A percentile compares a stretch with the other conserved stretches of the same genome.
phyloP scores from a whole-genome alignment of 2,113 vertebrate species.

The Sceloporus tristichus region DNA sequence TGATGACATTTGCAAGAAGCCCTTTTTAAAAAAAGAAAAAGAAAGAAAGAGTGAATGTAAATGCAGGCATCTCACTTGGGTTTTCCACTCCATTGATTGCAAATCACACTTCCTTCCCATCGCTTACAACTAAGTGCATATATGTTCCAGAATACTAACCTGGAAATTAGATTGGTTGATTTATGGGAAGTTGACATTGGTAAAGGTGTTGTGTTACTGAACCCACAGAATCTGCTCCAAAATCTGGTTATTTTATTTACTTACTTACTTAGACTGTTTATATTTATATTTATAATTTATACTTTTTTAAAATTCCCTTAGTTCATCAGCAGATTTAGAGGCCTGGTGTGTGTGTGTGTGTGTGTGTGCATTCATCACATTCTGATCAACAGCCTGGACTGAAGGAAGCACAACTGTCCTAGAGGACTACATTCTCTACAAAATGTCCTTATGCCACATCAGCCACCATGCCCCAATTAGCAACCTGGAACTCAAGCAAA shows the following conservation, averaged over 20 bases:
- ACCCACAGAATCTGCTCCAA: background rate
- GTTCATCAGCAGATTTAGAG: background rate
- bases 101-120: slow-evolving; percentile 11
- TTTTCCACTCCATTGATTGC: background rate
- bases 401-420: background rate
- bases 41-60: slow-evolving; percentile 9
- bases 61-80: background rate
- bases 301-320: background rate
- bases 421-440: background rate
- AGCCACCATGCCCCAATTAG: background rate
- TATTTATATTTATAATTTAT: too few relatives aligned
- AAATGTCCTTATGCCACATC: background rate
- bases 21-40: background rate
- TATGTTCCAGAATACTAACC: background rate
- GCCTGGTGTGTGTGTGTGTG: too few relatives aligned
- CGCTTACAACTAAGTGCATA: background rate
- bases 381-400: too few relatives aligned
- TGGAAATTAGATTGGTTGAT: background rate
- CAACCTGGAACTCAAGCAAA: background rate
- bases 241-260: background rate
- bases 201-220: slow-evolving; percentile 7
- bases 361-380: too few relatives aligned
- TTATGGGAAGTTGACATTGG: background rate
- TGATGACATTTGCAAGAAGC: slow-evolving; percentile 23
- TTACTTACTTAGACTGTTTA: too few relatives aligned